Conservation (phyloP, 2,888 invertebrate genomes). For the Biston betularia region DNA sequence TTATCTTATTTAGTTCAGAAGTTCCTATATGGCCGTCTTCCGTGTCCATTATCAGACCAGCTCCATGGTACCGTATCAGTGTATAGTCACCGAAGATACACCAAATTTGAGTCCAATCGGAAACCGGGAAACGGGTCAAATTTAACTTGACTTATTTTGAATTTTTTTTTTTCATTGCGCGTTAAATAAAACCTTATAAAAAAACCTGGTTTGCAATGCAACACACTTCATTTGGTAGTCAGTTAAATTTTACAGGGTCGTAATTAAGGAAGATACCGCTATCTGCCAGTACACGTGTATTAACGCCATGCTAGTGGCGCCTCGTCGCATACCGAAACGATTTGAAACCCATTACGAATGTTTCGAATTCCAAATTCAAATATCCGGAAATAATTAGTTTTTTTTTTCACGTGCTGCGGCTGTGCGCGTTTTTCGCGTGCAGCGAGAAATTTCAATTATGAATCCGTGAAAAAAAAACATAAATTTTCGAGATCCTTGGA, state of each 20-base stretch:
- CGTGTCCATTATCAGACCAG: too few relatives aligned
- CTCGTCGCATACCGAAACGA: conserved; percentile 67
- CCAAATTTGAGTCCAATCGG: too few relatives aligned
- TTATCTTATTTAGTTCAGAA: too few relatives aligned
- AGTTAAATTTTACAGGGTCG: background rate
- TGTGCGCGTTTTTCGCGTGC: conserved; percentile 9
- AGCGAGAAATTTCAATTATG: background rate
- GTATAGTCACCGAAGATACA: too few relatives aligned
- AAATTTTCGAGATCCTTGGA: background rate
- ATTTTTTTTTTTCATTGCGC: too few relatives aligned
- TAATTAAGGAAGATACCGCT: conserved; percentile 53
- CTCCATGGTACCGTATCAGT: too few relatives aligned
- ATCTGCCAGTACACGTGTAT: conserved; percentile 63
- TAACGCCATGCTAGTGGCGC: conserved; percentile 51
- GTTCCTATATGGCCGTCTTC: too few relatives aligned
- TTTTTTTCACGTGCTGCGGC: conserved; percentile 9
- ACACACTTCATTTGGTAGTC: too few relatives aligned
- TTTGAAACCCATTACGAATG: conserved; percentile 63
- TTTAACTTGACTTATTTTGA: too few relatives aligned
- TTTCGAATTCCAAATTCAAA: conserved; percentile 66
- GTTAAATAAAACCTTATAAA: too few relatives aligned
- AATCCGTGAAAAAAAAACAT: background rate
- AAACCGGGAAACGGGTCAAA: too few relatives aligned
- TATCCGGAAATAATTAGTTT: conserved; percentile 68
- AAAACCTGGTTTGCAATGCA: background rate